Conservation (phyloP, 2,888 invertebrate species). For the Epinotia nisella region DNA sequence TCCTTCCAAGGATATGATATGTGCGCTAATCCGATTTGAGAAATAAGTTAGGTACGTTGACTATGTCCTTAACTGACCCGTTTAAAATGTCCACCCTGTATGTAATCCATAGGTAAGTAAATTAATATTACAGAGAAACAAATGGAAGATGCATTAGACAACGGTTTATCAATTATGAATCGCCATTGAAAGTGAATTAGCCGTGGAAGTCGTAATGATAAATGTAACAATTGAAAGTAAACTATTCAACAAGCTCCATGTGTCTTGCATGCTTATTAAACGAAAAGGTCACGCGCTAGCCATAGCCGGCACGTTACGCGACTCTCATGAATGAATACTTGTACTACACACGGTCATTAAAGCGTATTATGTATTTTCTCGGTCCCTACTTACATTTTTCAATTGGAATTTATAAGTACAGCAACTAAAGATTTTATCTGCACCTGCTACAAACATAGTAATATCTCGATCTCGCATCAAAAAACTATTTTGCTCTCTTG, state of each 20-base stretch:
- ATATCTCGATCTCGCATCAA: too few relatives aligned
- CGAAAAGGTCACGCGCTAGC: conserved; percentile 22
- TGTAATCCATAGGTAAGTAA: too few relatives aligned
- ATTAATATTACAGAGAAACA: too few relatives aligned
- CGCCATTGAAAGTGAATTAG: conserved; percentile 25
- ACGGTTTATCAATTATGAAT: not conserved
- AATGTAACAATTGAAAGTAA: conserved; percentile 35
- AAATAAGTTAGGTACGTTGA: not conserved
- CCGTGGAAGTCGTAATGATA: conserved; percentile 14
- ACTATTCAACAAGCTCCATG: conserved; percentile 20
- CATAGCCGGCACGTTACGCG: not conserved
- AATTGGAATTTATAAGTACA: too few relatives aligned
- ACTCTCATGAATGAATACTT: not conserved
- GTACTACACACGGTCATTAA: not conserved
- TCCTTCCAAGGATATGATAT: conserved; percentile 32
- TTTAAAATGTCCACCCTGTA: too few relatives aligned
- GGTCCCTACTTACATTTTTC: too few relatives aligned
- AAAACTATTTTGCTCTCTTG: too few relatives aligned
- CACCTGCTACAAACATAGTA: too few relatives aligned
- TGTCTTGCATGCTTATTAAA: conserved; percentile 25
- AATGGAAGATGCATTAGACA: too few relatives aligned
- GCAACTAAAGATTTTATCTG: too few relatives aligned
- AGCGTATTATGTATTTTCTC: too few relatives aligned
- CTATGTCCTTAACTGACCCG: too few relatives aligned
- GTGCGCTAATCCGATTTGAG: not conserved